These are phyloP conservation scores for Engraulis encrasicolus DNA, from an alignment of 2,113 vertebrate species.

Conservation along the genomic window DNA sequence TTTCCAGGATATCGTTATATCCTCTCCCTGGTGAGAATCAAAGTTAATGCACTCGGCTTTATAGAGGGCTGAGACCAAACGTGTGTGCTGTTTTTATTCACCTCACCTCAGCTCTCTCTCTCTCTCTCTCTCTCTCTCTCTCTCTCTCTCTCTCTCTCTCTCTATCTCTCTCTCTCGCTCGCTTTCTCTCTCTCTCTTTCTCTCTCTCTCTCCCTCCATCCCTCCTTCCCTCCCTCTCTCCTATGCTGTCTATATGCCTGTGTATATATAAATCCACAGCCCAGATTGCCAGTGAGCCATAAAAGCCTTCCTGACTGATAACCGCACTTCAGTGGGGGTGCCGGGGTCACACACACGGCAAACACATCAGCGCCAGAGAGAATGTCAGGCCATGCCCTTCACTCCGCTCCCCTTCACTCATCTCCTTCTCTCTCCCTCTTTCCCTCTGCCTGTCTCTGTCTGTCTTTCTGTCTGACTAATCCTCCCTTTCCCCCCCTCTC, in stretches of 20 bases:
- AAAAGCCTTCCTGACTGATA: not conserved
- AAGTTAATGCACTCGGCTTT: too few species aligned
- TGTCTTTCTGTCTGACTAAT: too few species aligned
- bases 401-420: not conserved
- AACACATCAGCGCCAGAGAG: not conserved
- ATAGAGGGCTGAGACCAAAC: not conserved
- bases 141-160: not conserved
- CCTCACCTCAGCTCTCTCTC: too few species aligned
- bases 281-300: not conserved
- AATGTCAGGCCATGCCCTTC: slow-evolving; percentile 1
- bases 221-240: too few species aligned
- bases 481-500: too few species aligned
- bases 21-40: too few species aligned
- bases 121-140: not conserved
- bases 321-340: not conserved
- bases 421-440: too few species aligned
- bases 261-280: not conserved
- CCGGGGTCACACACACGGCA: not conserved
- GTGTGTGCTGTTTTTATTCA: not conserved
- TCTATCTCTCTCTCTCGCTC: not conserved
- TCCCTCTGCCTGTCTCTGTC: too few species aligned
- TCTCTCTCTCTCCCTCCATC: not conserved
- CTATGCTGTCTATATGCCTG: not conserved
- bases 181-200: not conserved
- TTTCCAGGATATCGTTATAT: too few species aligned